Evolutionary conservation across 2,113 vertebrate species (phyloP), one percentile per base, ranked within the genome.

Genomic region (Pycnonotus jocosus): DNA sequence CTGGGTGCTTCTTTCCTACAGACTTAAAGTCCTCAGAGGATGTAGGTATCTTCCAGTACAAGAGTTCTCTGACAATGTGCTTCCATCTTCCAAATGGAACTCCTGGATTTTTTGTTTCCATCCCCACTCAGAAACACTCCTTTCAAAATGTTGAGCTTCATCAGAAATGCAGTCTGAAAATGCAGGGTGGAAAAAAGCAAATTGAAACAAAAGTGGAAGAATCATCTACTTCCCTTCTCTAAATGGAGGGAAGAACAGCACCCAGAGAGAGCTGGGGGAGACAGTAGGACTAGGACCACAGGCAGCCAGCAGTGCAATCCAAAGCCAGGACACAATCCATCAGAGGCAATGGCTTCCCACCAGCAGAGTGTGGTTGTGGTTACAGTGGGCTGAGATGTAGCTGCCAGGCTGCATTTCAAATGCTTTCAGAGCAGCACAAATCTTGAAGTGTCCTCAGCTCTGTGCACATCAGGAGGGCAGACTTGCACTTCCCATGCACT

Each of bases 251-350:
- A 83, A 79, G 37, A 60, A 9, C 31, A 66, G 60, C 20, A 38
- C 8, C 5, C 19, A 28, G 51, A 28, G 54, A 31, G 12, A 47
- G 22, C 53, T 18, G 48, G 40, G 4, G 20, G 3, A 54, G 35
- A 5, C 9, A 12, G 11, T 8, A 45, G 78, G 51, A 11, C 1
- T 6, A 7, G 45, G 50, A 38, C 4, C 47, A 15, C 0, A 20
- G 35, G 30, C 71, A 83, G 14, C 18, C 37, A 53, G 37, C 40
- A 20, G 28, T 4, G 9, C 12, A 9, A 15, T 50, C 62, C 53
- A 35, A 54, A 83, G 15, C 33, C 53, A 21, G 17, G 47, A 20
- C 16, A 42, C 8, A 42, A 44, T 15, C 35, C 45, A 14, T 19
- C 64, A 53, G n/a, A 23, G 28, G 33, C 40, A 42, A 19, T 3